Conservation (phyloP, 2,888 invertebrate species). For the Athetis lepigone region DNA sequence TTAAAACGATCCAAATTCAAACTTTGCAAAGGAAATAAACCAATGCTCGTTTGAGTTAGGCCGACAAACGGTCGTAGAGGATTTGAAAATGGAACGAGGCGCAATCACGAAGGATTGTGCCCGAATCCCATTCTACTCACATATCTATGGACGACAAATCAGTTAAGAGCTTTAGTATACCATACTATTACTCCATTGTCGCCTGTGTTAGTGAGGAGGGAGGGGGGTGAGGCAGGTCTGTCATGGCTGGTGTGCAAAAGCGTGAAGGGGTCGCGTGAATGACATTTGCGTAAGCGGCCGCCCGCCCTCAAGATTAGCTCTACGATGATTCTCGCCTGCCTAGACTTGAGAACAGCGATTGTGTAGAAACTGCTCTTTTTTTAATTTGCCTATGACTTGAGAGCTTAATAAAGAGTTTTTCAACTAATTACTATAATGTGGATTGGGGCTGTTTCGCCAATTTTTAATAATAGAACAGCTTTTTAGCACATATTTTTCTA, state of each 20-base stretch:
- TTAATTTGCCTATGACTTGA: no score
- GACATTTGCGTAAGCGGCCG: constrained; percentile 84
- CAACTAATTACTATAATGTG: no score
- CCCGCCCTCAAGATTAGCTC: constrained; percentile 83
- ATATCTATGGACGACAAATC: constrained; percentile 71
- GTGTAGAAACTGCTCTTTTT: constrained; percentile 34
- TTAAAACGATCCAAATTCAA: constrained; percentile 34
- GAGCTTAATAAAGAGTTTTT: background rate
- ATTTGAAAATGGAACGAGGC: constrained; percentile 79
- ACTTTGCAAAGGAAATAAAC: constrained; percentile 63
- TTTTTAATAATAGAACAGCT: no score
- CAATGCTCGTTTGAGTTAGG: constrained; percentile 55
- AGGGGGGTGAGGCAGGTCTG: constrained; percentile 65
- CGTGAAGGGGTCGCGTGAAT: constrained; percentile 83
- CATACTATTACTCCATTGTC: constrained; percentile 53
- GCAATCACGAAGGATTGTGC: constrained; percentile 80
- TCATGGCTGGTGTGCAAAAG: constrained; percentile 65
- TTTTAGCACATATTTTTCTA: no score
- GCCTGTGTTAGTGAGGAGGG: constrained; percentile 38
- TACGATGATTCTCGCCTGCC: constrained; percentile 71
- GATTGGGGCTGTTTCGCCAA: no score
- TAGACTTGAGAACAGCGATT: constrained; percentile 65
- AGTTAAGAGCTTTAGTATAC: constrained; percentile 60
- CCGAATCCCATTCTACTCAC: constrained; percentile 76
- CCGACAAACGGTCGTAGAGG: constrained; percentile 69